Base-by-base conservation (phyloP, 2,888 invertebrate genomes). In the Zygothrica quintamaculata region DNA sequence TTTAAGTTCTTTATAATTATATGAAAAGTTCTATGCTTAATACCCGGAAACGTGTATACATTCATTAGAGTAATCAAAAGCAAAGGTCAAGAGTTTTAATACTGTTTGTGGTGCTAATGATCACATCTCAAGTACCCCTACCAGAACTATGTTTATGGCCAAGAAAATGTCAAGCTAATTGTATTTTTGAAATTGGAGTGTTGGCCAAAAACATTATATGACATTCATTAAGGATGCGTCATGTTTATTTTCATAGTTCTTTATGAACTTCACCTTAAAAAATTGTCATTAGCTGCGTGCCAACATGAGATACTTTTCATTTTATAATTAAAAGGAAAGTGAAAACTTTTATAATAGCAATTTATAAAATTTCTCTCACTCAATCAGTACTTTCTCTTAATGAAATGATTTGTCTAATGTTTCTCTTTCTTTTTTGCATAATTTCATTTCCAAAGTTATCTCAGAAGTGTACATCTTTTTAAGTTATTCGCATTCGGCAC, bases 401-500 rank as follows among this genome's bases (percentile, higher is more conserved):
- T 57, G 62, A 74, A n/a, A n/a, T n/a, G n/a, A n/a, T n/a, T n/a
- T n/a, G n/a, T n/a, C n/a, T n/a, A n/a, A n/a, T n/a, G n/a, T n/a
- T n/a, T n/a, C n/a, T n/a, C n/a, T 22, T 47, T 47, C 6, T 6
- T 22, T 62, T 33, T 50, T 29, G 31, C 56, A 59, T 73, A 43
- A 50, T 74, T 55, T 40, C 39, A 74, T 61, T 53, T 68, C n/a
- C 42, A 39, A 52, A 47, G 4, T 62, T 55, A 64, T 72, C 66
- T 65, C 6, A 44, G n/a, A 13, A 36, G 13, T 3, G 11, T 15
- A 62, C 18, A 57, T 55, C 58, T 59, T 11, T n/a, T 8, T 42
- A 68, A 59, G n/a, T 75, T 65, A 72, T 75, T 56, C 46, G 22
- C 43, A 46, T 18, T 31, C 29, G 34, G 42, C 72, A 72, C 72